Evolutionary conservation across 2,888 invertebrate species (phyloP), one percentile per base, ranked within the genome.

Genomic region (Ptilodon capucinus): DNA sequence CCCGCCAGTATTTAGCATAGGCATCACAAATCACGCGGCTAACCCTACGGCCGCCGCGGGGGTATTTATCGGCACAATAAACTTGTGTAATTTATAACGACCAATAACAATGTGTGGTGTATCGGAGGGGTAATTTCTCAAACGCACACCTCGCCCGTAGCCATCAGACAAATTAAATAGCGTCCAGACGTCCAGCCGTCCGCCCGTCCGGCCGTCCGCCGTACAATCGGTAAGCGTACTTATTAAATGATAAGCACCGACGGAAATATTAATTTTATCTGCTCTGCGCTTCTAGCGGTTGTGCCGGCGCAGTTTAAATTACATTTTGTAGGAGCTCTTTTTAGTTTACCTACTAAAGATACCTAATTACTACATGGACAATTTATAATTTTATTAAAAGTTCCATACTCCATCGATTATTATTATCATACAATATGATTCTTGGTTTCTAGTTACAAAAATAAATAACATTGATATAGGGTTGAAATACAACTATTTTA

Each of bases 111-210:
- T 85, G 84, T 84, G 76, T 81, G 79, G 73, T 68, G 66, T 81
- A 86, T 86, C 84, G 71, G 74, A 69, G 64, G 70, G 76, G 82
- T 78, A 77, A 87, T 88, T 86, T 86, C 83, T 89, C 87, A 88
- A 84, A 83, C 69, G 76, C 78, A 81, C 87, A 86, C 87, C 87
- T 87, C 78, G 80, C 76, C 76, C 52, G 60, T 63, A 65, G 64
- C 56, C 63, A 65, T 65, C 64, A 62, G 71, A 69, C 74, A 74
- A 79, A 80, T 81, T 81, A 81, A 80, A 79, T 78, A 64, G 62
- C 61, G 48, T 39, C 11, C n/a, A n/a, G n/a, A n/a, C 30, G 52
- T 39, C 40, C 32, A 44, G 28, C 46, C 53, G 51, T 38, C 49
- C 61, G 42, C 35, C 50, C 30, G 52, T 39, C 40, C 32, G 45